Evolutionary conservation across 2,113 vertebrate genomes (phyloP).

Genomic region (Tachycineta bicolor): DNA sequence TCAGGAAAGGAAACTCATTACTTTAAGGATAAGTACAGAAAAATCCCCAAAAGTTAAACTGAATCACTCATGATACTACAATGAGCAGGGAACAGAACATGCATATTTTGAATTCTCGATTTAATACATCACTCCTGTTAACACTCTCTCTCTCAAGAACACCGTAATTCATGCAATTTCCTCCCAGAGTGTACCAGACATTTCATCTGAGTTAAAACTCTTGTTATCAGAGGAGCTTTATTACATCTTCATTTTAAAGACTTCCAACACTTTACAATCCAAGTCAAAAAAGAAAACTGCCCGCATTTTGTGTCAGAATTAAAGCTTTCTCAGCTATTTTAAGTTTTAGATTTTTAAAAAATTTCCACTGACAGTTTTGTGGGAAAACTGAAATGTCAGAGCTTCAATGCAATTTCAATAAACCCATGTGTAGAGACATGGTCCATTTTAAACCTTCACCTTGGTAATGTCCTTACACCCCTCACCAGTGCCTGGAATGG

Average conservation of each 20-base stretch:
- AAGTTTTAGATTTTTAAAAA: neutral
- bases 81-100: neutral
- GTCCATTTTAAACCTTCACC: neutral
- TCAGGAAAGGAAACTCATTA: neutral
- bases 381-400: neutral
- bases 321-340: neutral
- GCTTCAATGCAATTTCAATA: neutral
- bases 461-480: neutral
- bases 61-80: neutral
- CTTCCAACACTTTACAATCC: neutral
- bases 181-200: neutral
- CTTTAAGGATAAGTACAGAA: neutral
- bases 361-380: neutral
- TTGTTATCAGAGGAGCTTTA: neutral
- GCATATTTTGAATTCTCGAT: neutral
- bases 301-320: neutral
- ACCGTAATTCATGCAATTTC: neutral
- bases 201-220: neutral
- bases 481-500: accelerated
- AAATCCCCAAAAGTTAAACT: neutral
- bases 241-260: neutral
- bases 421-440: neutral
- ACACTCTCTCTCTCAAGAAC: neutral
- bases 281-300: neutral
- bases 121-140: neutral